Percentiles rank a stretch among this genome's conserved stretches.
phyloP scores from a whole-genome alignment of 2,797 vertebrate genomes.

The Acropternis orthonyx region DNA sequence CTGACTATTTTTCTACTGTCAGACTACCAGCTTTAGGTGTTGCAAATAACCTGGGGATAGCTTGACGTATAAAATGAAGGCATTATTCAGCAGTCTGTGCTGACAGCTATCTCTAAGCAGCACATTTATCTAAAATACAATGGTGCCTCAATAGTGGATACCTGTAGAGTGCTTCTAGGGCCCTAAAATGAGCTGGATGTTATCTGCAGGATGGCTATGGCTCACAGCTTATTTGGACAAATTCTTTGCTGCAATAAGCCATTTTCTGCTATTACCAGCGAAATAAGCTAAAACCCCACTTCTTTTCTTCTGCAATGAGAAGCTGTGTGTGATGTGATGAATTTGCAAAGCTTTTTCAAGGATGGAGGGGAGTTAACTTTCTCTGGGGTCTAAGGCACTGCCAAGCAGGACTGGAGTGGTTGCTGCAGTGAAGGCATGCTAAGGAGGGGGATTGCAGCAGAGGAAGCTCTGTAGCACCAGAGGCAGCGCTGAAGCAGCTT shows the following conservation, averaged over 20 bases:
- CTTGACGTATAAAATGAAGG: neutral
- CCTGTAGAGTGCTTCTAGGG: neutral
- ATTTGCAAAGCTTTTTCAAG: slow-evolving; percentile 21
- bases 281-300: neutral
- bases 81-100: neutral
- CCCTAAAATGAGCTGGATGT: neutral
- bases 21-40: neutral
- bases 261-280: slow-evolving; percentile 27
- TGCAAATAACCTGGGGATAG: neutral
- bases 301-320: neutral
- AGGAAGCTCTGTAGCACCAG: neutral
- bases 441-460: neutral
- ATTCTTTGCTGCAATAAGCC: neutral
- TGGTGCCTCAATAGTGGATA: neutral
- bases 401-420: neutral
- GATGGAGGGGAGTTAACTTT: neutral
- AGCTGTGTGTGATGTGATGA: neutral
- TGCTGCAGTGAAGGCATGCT: neutral
- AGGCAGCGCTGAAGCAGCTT: neutral
- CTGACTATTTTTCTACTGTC: neutral
- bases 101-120: neutral
- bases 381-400: neutral
- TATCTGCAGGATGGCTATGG: neutral
- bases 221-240: slow-evolving; percentile 35
- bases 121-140: neutral